Evolutionary conservation across 1,140 invertebrate genomes (phyloP).

Genomic region (Dinothrombium tinctorium): DNA sequence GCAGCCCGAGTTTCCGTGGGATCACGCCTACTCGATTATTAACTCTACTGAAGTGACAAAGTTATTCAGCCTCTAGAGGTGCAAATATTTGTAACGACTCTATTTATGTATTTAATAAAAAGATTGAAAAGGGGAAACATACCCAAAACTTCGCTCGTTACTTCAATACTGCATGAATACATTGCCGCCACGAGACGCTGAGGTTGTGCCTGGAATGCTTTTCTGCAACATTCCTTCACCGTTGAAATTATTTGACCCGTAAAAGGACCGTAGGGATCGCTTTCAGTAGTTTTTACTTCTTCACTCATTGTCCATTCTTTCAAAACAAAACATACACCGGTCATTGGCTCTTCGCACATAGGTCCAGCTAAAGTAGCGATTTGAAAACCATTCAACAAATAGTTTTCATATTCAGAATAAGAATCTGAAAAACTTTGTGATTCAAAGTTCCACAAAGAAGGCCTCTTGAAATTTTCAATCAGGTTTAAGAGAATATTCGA

Average conservation of each 20-base stretch:
- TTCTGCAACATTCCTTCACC: slow-evolving; percentile 63
- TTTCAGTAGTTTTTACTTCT: slow-evolving; percentile 7
- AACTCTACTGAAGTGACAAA: slow-evolving; percentile 2
- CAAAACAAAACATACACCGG: slow-evolving; percentile 69
- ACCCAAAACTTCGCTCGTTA: slow-evolving; percentile 78
- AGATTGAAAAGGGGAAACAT: slow-evolving; percentile 23
- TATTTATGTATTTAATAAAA: background rate
- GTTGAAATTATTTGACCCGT: slow-evolving; percentile 75
- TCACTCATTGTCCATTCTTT: slow-evolving; percentile 38
- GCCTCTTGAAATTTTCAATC: slow-evolving; percentile 19
- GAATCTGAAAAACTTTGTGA: slow-evolving; percentile 15
- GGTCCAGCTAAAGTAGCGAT: slow-evolving; percentile 65
- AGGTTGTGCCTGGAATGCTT: slow-evolving; percentile 63
- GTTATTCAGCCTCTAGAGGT: no score
- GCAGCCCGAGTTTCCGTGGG: slow-evolving; percentile 12
- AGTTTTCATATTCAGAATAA: slow-evolving; percentile 33
- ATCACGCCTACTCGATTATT: slow-evolving; percentile 7
- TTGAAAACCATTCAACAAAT: slow-evolving; percentile 83
- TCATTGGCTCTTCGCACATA: slow-evolving; percentile 84
- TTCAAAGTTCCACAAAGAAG: slow-evolving; percentile 1
- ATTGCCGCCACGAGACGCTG: slow-evolving; percentile 83
- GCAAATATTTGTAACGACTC: no score
- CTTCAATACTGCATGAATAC: slow-evolving; percentile 81
- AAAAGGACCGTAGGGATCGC: slow-evolving; percentile 24
- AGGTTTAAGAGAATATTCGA: slow-evolving; percentile 67